phyloP scores from a whole-genome alignment of 2,888 invertebrate species.

The Melieria picta region DNA sequence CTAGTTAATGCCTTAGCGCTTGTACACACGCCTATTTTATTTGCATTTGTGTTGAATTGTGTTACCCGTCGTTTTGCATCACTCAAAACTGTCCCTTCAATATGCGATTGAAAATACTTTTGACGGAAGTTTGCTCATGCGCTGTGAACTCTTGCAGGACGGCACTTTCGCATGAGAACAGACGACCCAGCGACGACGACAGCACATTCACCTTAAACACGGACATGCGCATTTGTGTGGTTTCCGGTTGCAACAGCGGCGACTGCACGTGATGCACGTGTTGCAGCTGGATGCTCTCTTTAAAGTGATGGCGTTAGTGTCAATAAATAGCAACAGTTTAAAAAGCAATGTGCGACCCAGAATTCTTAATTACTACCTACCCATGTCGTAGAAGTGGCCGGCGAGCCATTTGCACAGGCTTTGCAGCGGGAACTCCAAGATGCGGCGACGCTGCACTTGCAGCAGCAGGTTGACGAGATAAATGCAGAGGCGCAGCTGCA shows the following conservation, averaged over 20 bases:
- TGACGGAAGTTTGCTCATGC: conserved; percentile 43
- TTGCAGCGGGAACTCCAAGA: conserved; percentile 60
- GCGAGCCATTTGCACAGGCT: conserved; percentile 54
- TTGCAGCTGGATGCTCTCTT: conserved; percentile 49
- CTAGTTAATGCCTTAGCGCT: background rate
- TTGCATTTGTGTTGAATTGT: background rate
- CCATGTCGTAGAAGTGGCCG: conserved; percentile 56
- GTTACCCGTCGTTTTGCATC: too few species aligned
- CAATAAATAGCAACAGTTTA: too few species aligned
- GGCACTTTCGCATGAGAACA: conserved; percentile 48
- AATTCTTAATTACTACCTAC: conserved; percentile 42
- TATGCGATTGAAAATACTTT: conserved; percentile 42
- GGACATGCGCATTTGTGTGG: conserved; percentile 42
- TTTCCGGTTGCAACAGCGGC: conserved; percentile 37
- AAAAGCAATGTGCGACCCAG: too few species aligned
- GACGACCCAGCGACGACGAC: conserved; percentile 47
- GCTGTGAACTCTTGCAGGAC: conserved; percentile 50
- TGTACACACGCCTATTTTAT: background rate
- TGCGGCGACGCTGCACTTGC: conserved; percentile 52
- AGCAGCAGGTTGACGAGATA: conserved; percentile 50
- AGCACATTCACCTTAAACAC: conserved; percentile 49
- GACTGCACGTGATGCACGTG: conserved; percentile 43
- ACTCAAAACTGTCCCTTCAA: conserved; percentile 45
- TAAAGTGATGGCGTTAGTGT: conserved; percentile 23
- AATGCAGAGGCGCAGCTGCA: conserved; percentile 50